phyloP scores from a whole-genome alignment of 2,888 invertebrate genomes.

The Phalera bucephala region DNA sequence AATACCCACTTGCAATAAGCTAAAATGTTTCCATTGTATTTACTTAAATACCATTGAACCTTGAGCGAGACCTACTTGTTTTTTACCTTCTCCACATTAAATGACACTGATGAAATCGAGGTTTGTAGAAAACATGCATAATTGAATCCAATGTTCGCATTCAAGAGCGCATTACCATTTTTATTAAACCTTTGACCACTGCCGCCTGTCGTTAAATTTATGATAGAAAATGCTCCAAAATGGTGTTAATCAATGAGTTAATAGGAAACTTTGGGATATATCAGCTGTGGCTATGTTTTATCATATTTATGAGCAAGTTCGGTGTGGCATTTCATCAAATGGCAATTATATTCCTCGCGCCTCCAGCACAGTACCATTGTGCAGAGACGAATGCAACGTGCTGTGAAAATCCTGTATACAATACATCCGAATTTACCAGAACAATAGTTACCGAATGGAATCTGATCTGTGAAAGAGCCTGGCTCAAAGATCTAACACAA shows the following conservation, averaged over 20 bases:
- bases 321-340: conserved; percentile 79
- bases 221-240: no score
- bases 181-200: no score
- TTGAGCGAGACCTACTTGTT: conserved; percentile 21
- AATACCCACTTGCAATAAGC: no score
- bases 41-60: conserved; percentile 10
- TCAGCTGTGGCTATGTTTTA: conserved; percentile 50
- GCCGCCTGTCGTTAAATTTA: no score
- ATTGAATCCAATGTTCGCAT: no score
- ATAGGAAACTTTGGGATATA: conserved; percentile 52
- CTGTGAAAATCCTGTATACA: conserved; percentile 82
- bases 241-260: conserved; percentile 57
- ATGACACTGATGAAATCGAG: conserved; percentile 7
- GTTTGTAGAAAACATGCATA: conserved; percentile 7
- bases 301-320: conserved; percentile 69
- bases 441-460: conserved; percentile 90
- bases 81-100: conserved; percentile 12
- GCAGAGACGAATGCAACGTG: conserved; percentile 45
- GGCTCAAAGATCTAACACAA: conserved; percentile 87
- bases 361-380: conserved; percentile 58
- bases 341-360: conserved; percentile 77
- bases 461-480: conserved; percentile 85
- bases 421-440: conserved; percentile 84
- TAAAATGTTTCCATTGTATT: conserved; percentile 6
- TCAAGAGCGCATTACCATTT: no score